Evolutionary conservation across 2,888 invertebrate species (phyloP).

Genomic region (Scrobipalpa costella): DNA sequence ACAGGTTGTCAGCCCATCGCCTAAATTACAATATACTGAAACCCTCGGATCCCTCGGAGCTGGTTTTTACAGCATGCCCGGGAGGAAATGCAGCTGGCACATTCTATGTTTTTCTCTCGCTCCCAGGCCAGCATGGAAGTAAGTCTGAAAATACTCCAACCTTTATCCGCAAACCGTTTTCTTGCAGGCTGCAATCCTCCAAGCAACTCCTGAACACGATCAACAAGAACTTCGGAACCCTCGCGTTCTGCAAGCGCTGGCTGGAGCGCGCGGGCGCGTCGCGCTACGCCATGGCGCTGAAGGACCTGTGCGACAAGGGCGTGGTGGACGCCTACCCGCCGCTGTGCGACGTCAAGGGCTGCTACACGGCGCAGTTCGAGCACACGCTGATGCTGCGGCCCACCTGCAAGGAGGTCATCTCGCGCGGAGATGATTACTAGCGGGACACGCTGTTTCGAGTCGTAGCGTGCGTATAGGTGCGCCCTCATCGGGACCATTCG

Average conservation of each 20-base stretch:
- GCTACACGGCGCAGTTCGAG: constrained; percentile 99
- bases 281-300: constrained; percentile 98
- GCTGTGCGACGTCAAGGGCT: constrained; percentile 97
- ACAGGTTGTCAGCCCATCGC: too few species aligned
- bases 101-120: too few species aligned
- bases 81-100: too few species aligned
- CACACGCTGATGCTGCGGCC: constrained; percentile 98
- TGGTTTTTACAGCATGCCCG: too few species aligned
- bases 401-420: constrained; percentile 98
- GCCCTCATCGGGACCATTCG: too few species aligned
- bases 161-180: background rate
- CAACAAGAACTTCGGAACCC: constrained; percentile 97
- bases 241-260: constrained; percentile 99
- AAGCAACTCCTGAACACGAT: constrained; percentile 95
- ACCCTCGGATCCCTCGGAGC: too few species aligned
- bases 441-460: too few species aligned
- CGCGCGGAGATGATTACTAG: constrained; percentile 97
- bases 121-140: too few species aligned
- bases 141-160: too few species aligned
- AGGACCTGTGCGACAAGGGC: constrained; percentile 98
- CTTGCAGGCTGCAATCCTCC: constrained; percentile 91
- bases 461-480: too few species aligned
- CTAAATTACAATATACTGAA: too few species aligned
- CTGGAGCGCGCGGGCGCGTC: constrained; percentile 97
- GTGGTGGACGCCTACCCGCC: constrained; percentile 99